Evolutionary conservation across 1,140 invertebrate genomes (phyloP).

Genomic region (Littorina saxatilis): DNA sequence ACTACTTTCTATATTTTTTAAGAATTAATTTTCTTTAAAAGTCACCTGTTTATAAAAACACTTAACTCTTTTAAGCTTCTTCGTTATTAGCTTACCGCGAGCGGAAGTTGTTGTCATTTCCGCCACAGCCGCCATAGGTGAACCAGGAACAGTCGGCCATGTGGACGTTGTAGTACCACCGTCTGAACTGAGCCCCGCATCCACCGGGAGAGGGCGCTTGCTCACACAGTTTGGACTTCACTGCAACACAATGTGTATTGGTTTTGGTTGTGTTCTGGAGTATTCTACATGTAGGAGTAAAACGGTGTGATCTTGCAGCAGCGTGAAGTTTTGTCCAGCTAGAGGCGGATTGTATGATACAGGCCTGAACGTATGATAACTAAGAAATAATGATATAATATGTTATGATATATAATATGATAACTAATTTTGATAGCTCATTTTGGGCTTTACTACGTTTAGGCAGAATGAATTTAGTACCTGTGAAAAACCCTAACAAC

Average conservation of each 20-base stretch:
- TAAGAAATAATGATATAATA: no score
- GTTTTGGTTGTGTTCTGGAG: background rate
- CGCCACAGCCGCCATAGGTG: constrained; percentile 82
- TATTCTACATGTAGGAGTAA: background rate
- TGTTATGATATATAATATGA: no score
- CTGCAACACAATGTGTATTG: no score
- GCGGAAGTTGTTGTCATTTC: constrained; percentile 83
- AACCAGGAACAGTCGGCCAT: constrained; percentile 77
- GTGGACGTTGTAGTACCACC: constrained; percentile 79
- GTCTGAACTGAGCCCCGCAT: constrained; percentile 79
- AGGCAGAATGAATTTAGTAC: no score
- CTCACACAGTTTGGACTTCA: constrained; percentile 53
- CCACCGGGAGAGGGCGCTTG: constrained; percentile 77
- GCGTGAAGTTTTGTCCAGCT: background rate
- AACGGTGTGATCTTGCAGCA: background rate
- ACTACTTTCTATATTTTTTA: no score
- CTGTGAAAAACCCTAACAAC: no score
- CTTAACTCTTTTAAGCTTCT: no score
- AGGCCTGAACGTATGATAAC: no score
- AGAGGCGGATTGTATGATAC: background rate
- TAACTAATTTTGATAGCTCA: no score
- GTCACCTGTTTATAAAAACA: no score
- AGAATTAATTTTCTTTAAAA: no score
- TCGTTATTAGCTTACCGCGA: constrained; percentile 50
- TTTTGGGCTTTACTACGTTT: no score